Evolutionary conservation across 2,113 vertebrate genomes (phyloP).

Genomic region (Lagopus muta): DNA sequence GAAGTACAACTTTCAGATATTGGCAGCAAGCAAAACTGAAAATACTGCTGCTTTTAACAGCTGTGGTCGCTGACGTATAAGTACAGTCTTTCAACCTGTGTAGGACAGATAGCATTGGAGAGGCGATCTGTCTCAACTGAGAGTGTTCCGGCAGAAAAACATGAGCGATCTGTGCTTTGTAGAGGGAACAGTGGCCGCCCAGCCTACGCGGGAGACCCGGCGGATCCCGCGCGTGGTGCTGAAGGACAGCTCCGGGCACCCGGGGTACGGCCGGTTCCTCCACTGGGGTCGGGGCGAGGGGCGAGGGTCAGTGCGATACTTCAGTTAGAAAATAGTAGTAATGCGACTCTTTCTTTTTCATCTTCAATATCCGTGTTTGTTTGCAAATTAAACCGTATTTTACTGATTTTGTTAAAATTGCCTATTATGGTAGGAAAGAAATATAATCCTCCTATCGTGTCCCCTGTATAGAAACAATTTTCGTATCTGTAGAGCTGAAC

Average conservation of each 20-base stretch:
- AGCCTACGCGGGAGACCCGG: accelerated
- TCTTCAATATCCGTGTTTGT: neutral
- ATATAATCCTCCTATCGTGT: neutral
- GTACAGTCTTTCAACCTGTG: neutral
- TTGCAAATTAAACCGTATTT: neutral
- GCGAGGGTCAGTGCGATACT: neutral
- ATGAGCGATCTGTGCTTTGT: neutral
- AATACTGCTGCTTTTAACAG: neutral
- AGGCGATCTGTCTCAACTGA: neutral
- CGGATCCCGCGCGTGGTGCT: neutral
- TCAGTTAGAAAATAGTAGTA: neutral
- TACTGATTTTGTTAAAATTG: neutral
- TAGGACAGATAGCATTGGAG: neutral
- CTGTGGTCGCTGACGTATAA: neutral
- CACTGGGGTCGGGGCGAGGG: accelerated
- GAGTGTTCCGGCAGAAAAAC: neutral
- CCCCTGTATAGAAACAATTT: neutral
- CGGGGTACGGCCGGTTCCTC: accelerated
- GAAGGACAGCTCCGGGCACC: neutral
- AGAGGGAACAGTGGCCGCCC: neutral
- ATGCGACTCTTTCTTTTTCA: accelerated
- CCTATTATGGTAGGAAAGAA: neutral
- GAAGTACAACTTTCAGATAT: neutral
- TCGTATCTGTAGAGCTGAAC: neutral
- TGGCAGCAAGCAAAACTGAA: neutral